Evolutionary conservation across 2,797 vertebrate species (phyloP).

Genomic region (Chelon auratus): DNA sequence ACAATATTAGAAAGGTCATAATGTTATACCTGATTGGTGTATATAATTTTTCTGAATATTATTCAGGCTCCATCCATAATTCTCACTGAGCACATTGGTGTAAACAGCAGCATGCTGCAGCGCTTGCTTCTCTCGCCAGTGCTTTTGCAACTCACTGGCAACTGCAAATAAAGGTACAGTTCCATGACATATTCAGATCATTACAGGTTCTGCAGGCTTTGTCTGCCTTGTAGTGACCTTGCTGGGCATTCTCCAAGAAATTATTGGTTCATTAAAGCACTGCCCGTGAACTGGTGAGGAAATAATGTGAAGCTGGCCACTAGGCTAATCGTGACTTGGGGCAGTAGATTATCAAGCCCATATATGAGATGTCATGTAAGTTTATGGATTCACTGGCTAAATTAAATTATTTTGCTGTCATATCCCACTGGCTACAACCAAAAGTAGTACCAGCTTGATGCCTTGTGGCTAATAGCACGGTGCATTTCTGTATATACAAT

Average conservation of each 20-base stretch:
- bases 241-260: conserved; percentile 26
- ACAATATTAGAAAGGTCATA: no score
- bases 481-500: conserved; percentile 20
- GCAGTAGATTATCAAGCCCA: conserved; percentile 47
- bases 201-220: conserved; percentile 11
- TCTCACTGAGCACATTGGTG: no score
- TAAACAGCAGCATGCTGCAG: no score
- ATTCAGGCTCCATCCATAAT: not conserved
- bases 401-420: conserved; percentile 47
- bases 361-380: conserved; percentile 37
- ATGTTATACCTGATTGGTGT: no score
- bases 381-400: conserved; percentile 47
- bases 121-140: not conserved
- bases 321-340: conserved; percentile 47
- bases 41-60: not conserved
- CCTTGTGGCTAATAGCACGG: conserved; percentile 18
- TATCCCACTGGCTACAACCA: conserved; percentile 40
- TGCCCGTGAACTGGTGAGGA: conserved; percentile 39
- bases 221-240: conserved; percentile 45
- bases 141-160: conserved; percentile 8
- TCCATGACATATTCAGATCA: conserved; percentile 38
- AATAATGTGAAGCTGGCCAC: conserved; percentile 45
- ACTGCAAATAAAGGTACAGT: conserved; percentile 18
- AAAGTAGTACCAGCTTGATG: conserved; percentile 29
- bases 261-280: conserved; percentile 45